Conservation (phyloP, 2,888 invertebrate genomes). For the Morpho deidamia region DNA sequence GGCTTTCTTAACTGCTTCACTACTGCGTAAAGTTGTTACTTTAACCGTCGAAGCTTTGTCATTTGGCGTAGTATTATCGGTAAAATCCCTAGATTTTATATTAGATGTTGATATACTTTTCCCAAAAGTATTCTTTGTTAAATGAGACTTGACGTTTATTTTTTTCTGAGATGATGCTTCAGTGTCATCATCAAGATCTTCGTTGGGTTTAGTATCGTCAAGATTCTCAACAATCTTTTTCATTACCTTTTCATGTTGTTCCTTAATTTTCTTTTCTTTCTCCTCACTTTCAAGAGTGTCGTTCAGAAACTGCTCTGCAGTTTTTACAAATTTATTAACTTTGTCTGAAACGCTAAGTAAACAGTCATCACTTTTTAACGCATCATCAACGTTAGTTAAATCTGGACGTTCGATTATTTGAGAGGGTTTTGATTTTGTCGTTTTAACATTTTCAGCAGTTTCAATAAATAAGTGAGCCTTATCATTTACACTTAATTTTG, state of each 20-base stretch:
- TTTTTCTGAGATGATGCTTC: constrained; percentile 24
- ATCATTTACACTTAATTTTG: constrained; percentile 80
- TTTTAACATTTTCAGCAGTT: constrained; percentile 78
- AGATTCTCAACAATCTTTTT: constrained; percentile 47
- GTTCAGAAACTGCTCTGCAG: constrained; percentile 74
- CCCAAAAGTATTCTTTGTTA: constrained; percentile 32
- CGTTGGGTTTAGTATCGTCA: constrained; percentile 36
- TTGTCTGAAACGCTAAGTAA: constrained; percentile 81
- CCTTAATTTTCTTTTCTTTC: constrained; percentile 60
- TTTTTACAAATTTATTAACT: constrained; percentile 81
- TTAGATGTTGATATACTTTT: constrained; percentile 47
- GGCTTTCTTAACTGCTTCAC: constrained; percentile 83
- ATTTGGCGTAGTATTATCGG: constrained; percentile 29
- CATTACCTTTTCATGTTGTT: constrained; percentile 66
- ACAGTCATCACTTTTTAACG: constrained; percentile 79
- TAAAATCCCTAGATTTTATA: constrained; percentile 40
- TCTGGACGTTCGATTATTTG: constrained; percentile 70
- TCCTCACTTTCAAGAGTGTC: constrained; percentile 52
- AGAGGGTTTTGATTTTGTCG: constrained; percentile 50
- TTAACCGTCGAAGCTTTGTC: constrained; percentile 49
- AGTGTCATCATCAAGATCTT: constrained; percentile 18
- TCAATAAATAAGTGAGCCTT: constrained; percentile 82
- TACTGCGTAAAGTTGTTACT: constrained; percentile 71
- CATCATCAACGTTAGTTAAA: constrained; percentile 76
- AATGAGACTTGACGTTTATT: constrained; percentile 29